Base-by-base conservation (phyloP, 2,113 vertebrate species). In the Pedionomus torquatus region DNA sequence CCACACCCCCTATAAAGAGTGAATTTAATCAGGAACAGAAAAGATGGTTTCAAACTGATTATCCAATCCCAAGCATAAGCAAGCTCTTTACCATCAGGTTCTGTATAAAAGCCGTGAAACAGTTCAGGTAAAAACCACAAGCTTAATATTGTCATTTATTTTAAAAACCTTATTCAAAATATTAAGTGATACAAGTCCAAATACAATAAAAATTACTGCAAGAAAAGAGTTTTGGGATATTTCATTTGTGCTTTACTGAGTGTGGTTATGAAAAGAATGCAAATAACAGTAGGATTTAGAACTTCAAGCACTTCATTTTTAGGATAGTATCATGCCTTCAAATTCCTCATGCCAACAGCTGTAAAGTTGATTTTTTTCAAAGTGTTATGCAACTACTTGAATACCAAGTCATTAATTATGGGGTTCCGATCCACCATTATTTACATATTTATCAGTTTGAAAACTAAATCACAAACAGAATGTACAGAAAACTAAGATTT, bases 131-230 rank as follows among this genome's bases (percentile, higher is more conserved):
- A 83, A 57, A 61, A 96, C 80, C 94, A 95, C 52, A 57, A 70
- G 61, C 78, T 97, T 90, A 78, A 80, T 89, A 92, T 88, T 91
- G 43, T 78, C 43, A 89, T 98, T 98, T 98, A 98, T 98, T 98
- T 98, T 91, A 97, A 95, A 98, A 98, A 97, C 81, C 87, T 97
- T 98, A 97, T 98, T 97, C 97, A 98, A 98, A 98, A 98, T 97
- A 98, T 95, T 97, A 97, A 95, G 95, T 97, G 96, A 98, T 97
- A 98, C 95, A 98, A 97, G 97, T 96, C 97, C 97, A 97, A 95
- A 96, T 96, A 97, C n/a, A 41, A 94, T 98, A 97, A 97, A 97
- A 98, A 97, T 88, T 93, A 93, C 97, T 96, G 95, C 96, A 97
- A 94, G 96, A 95, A 94, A 96, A 97, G 87, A 88, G 91, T 94